A percentile compares a stretch with the other conserved stretches of the same genome.
These are phyloP conservation scores for Meloe dianella DNA, from an alignment of 2,888 invertebrate genomes.

Conservation along the genomic window DNA sequence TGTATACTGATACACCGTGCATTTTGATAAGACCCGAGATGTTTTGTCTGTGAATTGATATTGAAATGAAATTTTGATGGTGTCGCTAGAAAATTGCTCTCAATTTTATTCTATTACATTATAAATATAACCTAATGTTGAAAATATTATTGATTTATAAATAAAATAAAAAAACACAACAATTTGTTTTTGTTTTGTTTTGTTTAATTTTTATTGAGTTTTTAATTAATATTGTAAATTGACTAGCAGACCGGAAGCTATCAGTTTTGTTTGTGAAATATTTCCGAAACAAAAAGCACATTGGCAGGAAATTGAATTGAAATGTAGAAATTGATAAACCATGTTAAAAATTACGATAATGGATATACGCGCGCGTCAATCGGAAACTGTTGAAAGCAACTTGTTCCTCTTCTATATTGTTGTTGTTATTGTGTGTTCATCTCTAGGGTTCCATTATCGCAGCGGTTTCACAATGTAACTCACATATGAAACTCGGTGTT, in stretches of 20 bases:
- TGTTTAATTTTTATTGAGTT: not conserved
- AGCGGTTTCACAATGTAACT: slow-evolving; percentile 40
- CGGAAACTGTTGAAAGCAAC: slow-evolving; percentile 40
- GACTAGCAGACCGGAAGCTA: not conserved
- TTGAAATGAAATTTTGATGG: slow-evolving; percentile 27
- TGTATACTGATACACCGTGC: slow-evolving; percentile 24
- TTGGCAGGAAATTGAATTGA: slow-evolving; percentile 52
- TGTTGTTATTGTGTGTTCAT: slow-evolving; percentile 21
- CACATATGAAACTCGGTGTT: slow-evolving; percentile 55
- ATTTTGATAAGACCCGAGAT: slow-evolving; percentile 37
- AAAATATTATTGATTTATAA: slow-evolving; percentile 14
- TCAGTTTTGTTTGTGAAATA: slow-evolving; percentile 21
- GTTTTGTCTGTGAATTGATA: slow-evolving; percentile 32
- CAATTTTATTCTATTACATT: slow-evolving; percentile 27
- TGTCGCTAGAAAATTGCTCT: slow-evolving; percentile 17
- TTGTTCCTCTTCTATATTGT: slow-evolving; percentile 8
- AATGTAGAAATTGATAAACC: slow-evolving; percentile 56
- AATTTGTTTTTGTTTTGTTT: not conserved
- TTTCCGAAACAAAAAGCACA: slow-evolving; percentile 39
- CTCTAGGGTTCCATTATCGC: slow-evolving; percentile 39
- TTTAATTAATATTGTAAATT: not conserved
- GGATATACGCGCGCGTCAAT: slow-evolving; percentile 52
- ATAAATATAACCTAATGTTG: slow-evolving; percentile 10
- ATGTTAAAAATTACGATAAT: slow-evolving; percentile 57
- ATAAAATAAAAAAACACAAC: slow-evolving; percentile 13